Percentiles rank a stretch among this genome's conserved stretches.
These are phyloP conservation scores for Halichoerus grypus DNA, from an alignment of 2,113 vertebrate species.

Conservation along the genomic window DNA sequence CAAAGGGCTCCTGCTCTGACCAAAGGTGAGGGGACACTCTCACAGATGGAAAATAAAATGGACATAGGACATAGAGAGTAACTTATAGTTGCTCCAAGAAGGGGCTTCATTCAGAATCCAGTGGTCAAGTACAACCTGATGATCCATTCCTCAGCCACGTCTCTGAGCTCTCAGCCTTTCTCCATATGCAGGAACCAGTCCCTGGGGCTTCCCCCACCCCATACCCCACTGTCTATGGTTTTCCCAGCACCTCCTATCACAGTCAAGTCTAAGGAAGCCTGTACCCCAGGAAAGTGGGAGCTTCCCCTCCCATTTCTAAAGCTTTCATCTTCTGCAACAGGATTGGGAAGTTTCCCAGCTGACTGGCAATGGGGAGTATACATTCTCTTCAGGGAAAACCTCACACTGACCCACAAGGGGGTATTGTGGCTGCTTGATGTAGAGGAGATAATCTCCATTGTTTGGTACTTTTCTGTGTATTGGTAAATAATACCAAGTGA, in stretches of 20 bases:
- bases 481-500: background rate
- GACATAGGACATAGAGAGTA: background rate
- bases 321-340: background rate
- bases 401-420: background rate
- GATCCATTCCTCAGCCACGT: background rate
- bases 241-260: background rate
- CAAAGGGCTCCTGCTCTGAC: background rate
- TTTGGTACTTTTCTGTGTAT: background rate
- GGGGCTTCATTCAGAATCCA: background rate
- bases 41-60: background rate
- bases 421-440: background rate
- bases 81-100: background rate
- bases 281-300: background rate
- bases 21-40: background rate
- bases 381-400: background rate
- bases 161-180: background rate
- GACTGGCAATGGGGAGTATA: background rate
- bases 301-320: background rate
- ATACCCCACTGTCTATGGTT: background rate
- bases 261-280: background rate
- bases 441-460: background rate
- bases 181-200: background rate
- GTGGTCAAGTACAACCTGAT: background rate
- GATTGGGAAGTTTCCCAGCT: background rate
- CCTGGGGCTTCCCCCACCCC: fast-evolving